Conservation (phyloP, 2,797 vertebrate species). For the Knipowitschia caucasica region DNA sequence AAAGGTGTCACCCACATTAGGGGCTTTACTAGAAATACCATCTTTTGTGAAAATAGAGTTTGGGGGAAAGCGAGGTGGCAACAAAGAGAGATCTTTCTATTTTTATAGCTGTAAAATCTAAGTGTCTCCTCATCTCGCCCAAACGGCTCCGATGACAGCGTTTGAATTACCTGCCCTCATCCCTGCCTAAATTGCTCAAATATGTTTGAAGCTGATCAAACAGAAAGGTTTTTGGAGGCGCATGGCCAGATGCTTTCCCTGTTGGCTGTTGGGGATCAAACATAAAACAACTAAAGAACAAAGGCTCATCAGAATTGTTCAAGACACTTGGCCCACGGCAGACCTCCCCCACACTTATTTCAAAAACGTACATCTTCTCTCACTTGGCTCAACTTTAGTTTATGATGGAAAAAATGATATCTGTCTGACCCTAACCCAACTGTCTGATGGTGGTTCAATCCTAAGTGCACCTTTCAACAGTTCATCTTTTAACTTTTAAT, state of each 20-base stretch:
- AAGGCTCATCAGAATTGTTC: constrained; percentile 57
- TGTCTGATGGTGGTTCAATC: no score
- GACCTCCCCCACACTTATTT: constrained; percentile 45
- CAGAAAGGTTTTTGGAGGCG: constrained; percentile 35
- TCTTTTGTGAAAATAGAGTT: constrained; percentile 29
- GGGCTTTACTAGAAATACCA: constrained; percentile 25
- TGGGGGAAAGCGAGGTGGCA: constrained; percentile 4
- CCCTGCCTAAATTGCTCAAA: constrained; percentile 59
- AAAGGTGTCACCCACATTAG: constrained; percentile 39
- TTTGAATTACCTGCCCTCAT: constrained; percentile 57
- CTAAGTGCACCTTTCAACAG: neutral
- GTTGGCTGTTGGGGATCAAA: constrained; percentile 56
- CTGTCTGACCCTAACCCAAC: no score
- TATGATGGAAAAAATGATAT: no score
- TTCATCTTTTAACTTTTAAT: neutral
- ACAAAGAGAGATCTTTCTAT: constrained; percentile 9
- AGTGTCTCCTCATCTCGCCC: constrained; percentile 32
- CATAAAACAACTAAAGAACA: constrained; percentile 58
- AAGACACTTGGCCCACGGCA: constrained; percentile 44
- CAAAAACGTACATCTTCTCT: constrained; percentile 43
- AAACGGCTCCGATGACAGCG: constrained; percentile 37
- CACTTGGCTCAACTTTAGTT: constrained; percentile 34
- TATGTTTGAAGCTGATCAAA: constrained; percentile 64
- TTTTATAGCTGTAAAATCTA: constrained; percentile 17
- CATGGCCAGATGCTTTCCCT: constrained; percentile 40